Evolutionary conservation across 1,140 invertebrate species (phyloP).

Genomic region (Laupala kohalensis): DNA sequence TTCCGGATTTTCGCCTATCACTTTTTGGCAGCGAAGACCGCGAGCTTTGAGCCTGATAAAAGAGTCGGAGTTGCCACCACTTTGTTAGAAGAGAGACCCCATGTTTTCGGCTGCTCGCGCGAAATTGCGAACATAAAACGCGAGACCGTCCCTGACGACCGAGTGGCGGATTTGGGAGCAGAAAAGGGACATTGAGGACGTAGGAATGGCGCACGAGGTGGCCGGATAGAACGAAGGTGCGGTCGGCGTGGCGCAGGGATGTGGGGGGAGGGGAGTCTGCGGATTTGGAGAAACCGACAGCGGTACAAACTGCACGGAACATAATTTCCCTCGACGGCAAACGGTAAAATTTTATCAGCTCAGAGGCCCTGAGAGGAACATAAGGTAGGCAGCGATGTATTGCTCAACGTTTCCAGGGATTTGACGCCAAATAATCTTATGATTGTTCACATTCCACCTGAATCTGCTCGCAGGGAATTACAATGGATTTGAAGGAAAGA

Average conservation of each 20-base stretch:
- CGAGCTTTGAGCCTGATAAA: background rate
- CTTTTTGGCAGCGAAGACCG: background rate
- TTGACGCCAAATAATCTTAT: background rate
- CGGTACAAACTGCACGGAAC: background rate
- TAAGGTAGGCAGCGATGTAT: background rate
- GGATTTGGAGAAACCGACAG: background rate
- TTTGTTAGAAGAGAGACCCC: background rate
- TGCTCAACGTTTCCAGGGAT: background rate
- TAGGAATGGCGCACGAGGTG: too few species aligned
- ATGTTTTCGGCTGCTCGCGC: background rate
- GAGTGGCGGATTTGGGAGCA: too few species aligned
- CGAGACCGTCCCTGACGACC: background rate
- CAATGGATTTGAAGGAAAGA: background rate
- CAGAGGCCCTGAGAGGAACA: background rate
- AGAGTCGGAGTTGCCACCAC: background rate
- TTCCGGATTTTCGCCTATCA: background rate
- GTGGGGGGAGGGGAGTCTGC: too few species aligned
- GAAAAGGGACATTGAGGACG: too few species aligned
- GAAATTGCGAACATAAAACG: background rate
- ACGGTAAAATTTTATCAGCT: background rate
- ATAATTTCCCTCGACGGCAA: background rate
- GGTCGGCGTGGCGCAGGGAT: too few species aligned
- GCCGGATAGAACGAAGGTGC: background rate
- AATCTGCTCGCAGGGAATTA: background rate
- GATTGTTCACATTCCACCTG: background rate